phyloP scores from a whole-genome alignment of 2,113 vertebrate genomes.

The Mormyrus iriodes region DNA sequence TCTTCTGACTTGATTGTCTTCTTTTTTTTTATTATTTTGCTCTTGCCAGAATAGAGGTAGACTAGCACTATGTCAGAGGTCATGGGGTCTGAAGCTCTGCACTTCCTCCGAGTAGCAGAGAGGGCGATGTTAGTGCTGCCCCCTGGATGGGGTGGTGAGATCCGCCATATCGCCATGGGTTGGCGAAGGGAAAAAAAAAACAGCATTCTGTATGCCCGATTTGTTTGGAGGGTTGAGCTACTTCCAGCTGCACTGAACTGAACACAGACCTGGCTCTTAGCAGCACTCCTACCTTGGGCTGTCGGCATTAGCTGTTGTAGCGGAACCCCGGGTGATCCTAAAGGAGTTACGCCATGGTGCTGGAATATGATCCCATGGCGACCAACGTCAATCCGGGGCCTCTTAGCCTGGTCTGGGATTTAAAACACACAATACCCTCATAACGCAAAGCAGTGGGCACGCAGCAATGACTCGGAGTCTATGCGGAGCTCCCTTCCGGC shows the following conservation, averaged over 20 bases:
- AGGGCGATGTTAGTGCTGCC: constrained; percentile 29
- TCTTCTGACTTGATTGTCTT: constrained; percentile 58
- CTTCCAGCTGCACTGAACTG: constrained; percentile 56
- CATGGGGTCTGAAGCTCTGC: constrained; percentile 31
- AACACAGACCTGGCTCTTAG: constrained; percentile 55
- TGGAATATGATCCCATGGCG: constrained; percentile 99
- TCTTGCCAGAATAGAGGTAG: constrained; percentile 34
- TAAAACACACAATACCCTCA: constrained; percentile 78
- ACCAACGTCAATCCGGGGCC: constrained; percentile 97
- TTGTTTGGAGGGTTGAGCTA: constrained; percentile 31
- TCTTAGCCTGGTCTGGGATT: constrained; percentile 98
- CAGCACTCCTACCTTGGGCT: constrained; percentile 94
- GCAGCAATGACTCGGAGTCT: constrained; percentile 62
- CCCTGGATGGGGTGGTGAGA: neutral
- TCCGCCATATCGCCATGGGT: neutral
- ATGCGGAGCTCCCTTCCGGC: constrained; percentile 39
- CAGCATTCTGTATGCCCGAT: constrained; percentile 15
- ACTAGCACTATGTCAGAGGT: constrained; percentile 37
- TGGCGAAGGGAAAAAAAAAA: neutral
- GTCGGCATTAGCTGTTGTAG: constrained; percentile 99
- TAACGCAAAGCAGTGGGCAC: constrained; percentile 68
- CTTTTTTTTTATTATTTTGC: constrained; percentile 47
- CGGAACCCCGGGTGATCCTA: constrained; percentile 87
- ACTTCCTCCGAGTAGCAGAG: constrained; percentile 51
- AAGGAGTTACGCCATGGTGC: constrained; percentile 87